Evolutionary conservation across 1,140 invertebrate genomes (phyloP), one percentile per base, ranked within the genome.

Genomic region (Drosophila kikkawai): DNA sequence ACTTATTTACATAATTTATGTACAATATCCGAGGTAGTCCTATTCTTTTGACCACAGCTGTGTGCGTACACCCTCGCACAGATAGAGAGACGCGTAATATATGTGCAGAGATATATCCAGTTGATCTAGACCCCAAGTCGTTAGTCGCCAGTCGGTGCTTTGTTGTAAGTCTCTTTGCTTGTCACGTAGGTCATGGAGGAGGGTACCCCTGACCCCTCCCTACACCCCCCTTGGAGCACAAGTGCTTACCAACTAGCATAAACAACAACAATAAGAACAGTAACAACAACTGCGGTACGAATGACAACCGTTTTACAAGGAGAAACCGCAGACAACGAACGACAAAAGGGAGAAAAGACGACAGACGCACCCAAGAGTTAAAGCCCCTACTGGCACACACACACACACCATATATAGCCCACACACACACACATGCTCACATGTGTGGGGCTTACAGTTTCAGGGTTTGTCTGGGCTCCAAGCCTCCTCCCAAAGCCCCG

Each of bases 131-230:
- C 51, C 68, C 47, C 57, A 71, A 79, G 65, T 87, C 70, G 44
- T 70, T 79, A 57, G 75, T 78, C 75, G 75, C 71, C 50, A 70
- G 67, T 44, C 37, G 70, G 63, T 70, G 63, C 60, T 77, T 78
- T 63, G 75, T 70, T 57, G 66, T 63, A 53, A 64, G 64, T 88
- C 51, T 65, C 44, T 69, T 74, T 67, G 63, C 60, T 61, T 78
- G 83, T 88, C 83, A 87, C 83, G 83, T 87, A 88, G 80, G 71
- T 88, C 84, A 83, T 77, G 75, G 68, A 61, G 67, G 47, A 39
- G 47, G 47, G 47, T 29, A 34, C 53, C 51, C 51, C 34, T n/a
- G 37, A 60, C 29, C 41, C 48, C 22, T 2, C 45, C 37, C 17
- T 17, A 4, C 36, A 15, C 45, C 51, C 13, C 34, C 22, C 48